A percentile compares a stretch with the other conserved stretches of the same genome.
phyloP scores from a whole-genome alignment of 2,113 vertebrate genomes.

The Saccopteryx bilineata region DNA sequence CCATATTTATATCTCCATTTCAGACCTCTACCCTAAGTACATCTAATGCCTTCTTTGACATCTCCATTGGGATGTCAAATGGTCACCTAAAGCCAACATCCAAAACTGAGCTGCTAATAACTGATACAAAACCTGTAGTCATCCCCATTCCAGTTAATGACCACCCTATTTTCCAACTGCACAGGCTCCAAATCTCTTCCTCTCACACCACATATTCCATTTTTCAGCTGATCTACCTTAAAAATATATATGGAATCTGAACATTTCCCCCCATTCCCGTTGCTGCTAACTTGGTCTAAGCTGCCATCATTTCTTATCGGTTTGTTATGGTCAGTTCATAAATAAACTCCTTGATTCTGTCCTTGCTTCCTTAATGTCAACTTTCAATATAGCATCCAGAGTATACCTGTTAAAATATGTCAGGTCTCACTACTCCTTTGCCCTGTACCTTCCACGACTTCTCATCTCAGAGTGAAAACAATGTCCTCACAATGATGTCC shows the following conservation, averaged over 20 bases:
- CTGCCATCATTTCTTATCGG: neutral
- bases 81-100: neutral
- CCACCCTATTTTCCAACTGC: neutral
- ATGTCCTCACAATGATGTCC: neutral
- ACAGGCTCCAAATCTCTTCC: neutral
- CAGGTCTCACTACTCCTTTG: neutral
- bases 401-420: neutral
- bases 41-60: neutral
- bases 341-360: neutral
- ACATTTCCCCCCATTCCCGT: neutral
- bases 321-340: neutral
- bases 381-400: slow-evolving; percentile 2
- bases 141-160: neutral
- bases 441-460: neutral
- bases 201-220: neutral
- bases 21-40: neutral
- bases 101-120: slow-evolving; percentile 3
- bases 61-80: neutral
- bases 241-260: neutral
- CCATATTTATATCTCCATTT: neutral
- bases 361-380: neutral
- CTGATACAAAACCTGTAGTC: neutral
- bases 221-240: neutral
- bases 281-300: neutral
- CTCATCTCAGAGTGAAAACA: neutral